phyloP scores from a whole-genome alignment of 2,888 invertebrate species.

The Ormyrus thymus region DNA sequence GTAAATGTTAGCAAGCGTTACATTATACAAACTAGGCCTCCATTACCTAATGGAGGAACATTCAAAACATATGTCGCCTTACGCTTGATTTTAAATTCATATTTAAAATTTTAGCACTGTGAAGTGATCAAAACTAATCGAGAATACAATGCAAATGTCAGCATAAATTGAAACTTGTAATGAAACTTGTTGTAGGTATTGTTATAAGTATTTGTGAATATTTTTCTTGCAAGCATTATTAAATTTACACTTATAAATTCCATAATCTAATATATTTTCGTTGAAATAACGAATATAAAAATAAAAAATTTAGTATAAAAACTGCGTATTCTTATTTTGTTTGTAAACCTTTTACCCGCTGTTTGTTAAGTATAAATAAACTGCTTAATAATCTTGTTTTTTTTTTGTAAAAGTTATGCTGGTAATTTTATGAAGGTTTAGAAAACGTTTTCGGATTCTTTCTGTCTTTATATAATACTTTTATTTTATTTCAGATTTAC shows the following conservation, averaged over 20 bases:
- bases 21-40: slow-evolving; percentile 37
- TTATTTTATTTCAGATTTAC: too few species aligned
- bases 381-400: too few species aligned
- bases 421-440: too few species aligned
- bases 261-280: slow-evolving; percentile 53
- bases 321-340: too few species aligned
- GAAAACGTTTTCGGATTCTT: too few species aligned
- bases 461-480: too few species aligned
- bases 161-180: slow-evolving; percentile 39
- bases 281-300: slow-evolving; percentile 42
- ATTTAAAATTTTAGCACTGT: slow-evolving; percentile 41
- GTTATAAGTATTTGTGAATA: slow-evolving; percentile 55
- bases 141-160: slow-evolving; percentile 22
- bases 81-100: slow-evolving; percentile 47
- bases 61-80: slow-evolving; percentile 26
- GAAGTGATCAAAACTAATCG: slow-evolving; percentile 29
- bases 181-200: slow-evolving; percentile 46
- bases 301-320: slow-evolving; percentile 44
- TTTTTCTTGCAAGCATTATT: slow-evolving; percentile 52
- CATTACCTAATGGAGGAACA: slow-evolving; percentile 18
- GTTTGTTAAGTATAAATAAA: too few species aligned
- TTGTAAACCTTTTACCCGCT: too few species aligned
- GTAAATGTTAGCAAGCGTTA: slow-evolving; percentile 54
- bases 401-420: too few species aligned
- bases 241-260: slow-evolving; percentile 38